Percentiles rank a stretch among this genome's conserved stretches.
phyloP scores from a whole-genome alignment of 2,113 vertebrate species.

The Mus pahari region DNA sequence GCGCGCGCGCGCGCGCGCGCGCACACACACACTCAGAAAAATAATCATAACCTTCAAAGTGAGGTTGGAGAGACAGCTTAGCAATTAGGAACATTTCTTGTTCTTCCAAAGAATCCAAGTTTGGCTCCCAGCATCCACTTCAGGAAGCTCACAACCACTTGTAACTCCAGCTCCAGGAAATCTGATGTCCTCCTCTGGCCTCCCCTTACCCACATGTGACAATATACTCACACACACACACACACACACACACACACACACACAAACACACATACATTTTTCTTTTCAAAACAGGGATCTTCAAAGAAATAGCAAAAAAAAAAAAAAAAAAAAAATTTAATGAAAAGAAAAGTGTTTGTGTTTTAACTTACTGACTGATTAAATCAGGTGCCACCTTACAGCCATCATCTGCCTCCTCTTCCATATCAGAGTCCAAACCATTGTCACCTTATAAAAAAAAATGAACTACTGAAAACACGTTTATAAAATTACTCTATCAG shows the following conservation, averaged over 20 bases:
- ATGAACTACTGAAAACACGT: constrained; percentile 74
- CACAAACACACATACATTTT: background rate
- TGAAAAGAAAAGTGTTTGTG: constrained; percentile 70
- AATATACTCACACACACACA: background rate
- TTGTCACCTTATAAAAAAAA: constrained; percentile 88
- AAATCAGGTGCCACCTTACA: constrained; percentile 85
- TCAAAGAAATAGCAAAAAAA: constrained; percentile 42
- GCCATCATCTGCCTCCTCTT: constrained; percentile 87
- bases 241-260: background rate
- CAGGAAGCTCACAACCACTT: background rate
- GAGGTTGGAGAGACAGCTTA: background rate
- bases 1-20: background rate
- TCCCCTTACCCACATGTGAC: background rate
- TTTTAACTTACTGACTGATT: constrained; percentile 91
- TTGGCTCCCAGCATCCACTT: background rate
- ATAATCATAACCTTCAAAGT: constrained; percentile 38
- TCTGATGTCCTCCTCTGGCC: background rate
- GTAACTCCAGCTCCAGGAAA: background rate
- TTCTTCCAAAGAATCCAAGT: background rate
- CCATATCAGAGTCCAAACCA: constrained; percentile 87
- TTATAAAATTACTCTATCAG: background rate
- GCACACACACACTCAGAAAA: background rate
- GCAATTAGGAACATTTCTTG: background rate
- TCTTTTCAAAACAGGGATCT: background rate
- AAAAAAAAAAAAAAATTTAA: constrained; percentile 47